Base-by-base conservation (phyloP, 92 coral and sea anemone species). In the Zoanthus sociatus region DNA sequence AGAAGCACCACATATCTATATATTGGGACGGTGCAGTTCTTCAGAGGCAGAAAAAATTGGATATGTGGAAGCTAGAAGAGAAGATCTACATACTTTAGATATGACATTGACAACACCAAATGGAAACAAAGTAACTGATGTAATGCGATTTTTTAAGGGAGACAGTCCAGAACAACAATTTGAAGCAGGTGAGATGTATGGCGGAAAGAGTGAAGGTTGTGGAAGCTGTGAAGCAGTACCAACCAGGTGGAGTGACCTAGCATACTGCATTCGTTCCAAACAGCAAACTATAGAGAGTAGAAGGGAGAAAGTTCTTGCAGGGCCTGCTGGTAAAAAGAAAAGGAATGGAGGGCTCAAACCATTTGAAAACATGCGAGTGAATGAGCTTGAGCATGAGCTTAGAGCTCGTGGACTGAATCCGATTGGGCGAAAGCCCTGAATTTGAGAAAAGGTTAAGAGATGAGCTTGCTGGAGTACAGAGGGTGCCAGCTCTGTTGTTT, bases 101-200 rank as follows among this genome's bases (percentile, higher is more conserved):
- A 21, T 37, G 3, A 5, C 70, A 31, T 30, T 78, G 3, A 16
- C 16, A 16, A 55, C 71, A 58, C 17, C 8, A 1, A 20, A 78
- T 17, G 70, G 70, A 7, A 32, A 14, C 1, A 30, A 18, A 4
- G 17, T 78, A 5, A 78, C 26, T 2, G 71, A 78, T n/a, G 14
- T 0, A 2, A 78, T 78, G 26, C 14, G 83, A 7, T 20, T 78
- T 14, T 32, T 55, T 21, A 78, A 26, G 16, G 83, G 26, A 14
- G 83, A 78, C 13, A 67, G 58, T n/a, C 83, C 76, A 58, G 88
- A 16, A 54, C 77, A 42, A 20, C 83, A 89, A 31, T 61, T 92
- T 77, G 92, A 92, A 42, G 67, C 77, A 89, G 92, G 92, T 6
- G 87, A 89, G 30, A 86, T 86, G 32, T 84, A 89, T 66, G 91